Conservation (phyloP, 2,888 invertebrate species). For the Formica aserva region DNA sequence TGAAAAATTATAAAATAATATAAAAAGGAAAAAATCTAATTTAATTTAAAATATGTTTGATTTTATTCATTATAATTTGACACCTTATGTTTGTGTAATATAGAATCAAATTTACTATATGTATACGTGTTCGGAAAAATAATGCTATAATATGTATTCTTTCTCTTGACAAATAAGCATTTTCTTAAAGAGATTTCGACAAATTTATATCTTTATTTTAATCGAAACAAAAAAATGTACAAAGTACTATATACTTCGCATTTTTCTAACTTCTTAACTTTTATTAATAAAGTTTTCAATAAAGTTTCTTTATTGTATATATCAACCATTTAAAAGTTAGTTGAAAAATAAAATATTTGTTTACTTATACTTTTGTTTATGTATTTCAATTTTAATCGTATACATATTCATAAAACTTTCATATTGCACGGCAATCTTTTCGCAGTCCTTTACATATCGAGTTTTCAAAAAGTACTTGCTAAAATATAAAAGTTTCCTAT, state of each 20-base stretch:
- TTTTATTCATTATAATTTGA: not conserved
- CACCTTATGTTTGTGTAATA: not conserved
- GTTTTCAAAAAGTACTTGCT: not conserved
- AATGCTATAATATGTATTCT: not conserved
- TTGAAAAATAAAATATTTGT: not conserved
- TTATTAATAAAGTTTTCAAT: not conserved
- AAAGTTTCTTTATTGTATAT: not conserved
- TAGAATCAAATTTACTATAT: not conserved
- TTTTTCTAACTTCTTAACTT: not conserved
- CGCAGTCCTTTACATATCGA: not conserved
- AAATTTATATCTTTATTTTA: not conserved
- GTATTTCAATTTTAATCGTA: not conserved
- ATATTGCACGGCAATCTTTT: slow-evolving; percentile 9
- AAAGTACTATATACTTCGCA: not conserved
- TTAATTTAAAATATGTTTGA: not conserved
- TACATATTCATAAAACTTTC: slow-evolving; percentile 23
- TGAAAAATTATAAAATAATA: not conserved
- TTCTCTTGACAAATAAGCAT: not conserved
- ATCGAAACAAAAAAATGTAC: not conserved
- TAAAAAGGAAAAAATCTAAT: not conserved
- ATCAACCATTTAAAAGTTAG: not conserved
- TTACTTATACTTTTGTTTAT: not conserved
- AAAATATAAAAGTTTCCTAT: slow-evolving; percentile 12
- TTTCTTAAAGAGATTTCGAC: not conserved
- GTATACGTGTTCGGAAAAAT: not conserved